Evolutionary conservation across 2,797 vertebrate species (phyloP).

Genomic region (Alosa sapidissima): DNA sequence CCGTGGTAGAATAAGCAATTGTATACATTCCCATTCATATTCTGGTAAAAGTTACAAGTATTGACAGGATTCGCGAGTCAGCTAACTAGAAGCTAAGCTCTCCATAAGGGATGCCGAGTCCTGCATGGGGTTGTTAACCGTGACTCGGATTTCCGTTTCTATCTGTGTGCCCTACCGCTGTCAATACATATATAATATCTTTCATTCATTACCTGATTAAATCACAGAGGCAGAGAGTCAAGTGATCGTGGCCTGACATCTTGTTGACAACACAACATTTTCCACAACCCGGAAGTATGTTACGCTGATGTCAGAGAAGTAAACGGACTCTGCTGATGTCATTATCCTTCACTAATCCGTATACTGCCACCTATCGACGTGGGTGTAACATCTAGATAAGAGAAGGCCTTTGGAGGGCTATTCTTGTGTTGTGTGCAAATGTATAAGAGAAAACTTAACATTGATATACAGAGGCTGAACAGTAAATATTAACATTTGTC

Average conservation of each 20-base stretch:
- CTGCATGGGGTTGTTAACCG: background rate
- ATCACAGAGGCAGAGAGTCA: conserved; percentile 71
- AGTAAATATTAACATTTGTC: background rate
- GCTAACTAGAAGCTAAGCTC: background rate
- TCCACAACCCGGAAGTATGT: conserved; percentile 36
- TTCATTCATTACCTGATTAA: conserved; percentile 66
- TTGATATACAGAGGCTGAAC: background rate
- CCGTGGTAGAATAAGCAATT: background rate
- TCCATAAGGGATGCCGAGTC: background rate
- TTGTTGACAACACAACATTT: conserved; percentile 38
- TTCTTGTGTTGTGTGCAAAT: background rate
- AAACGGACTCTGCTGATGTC: background rate
- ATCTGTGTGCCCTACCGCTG: background rate
- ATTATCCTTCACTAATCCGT: background rate
- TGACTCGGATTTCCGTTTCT: background rate
- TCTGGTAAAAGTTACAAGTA: background rate
- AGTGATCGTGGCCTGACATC: conserved; percentile 74
- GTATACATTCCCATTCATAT: background rate
- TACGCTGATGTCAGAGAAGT: background rate
- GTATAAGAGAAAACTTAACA: background rate
- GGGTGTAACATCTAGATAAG: background rate
- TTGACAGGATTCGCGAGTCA: background rate
- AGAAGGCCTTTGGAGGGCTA: background rate
- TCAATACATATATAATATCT: background rate
- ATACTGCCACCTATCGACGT: conserved; percentile 32